Conservation (phyloP, 2,888 invertebrate genomes). For the Drosophila birchii region DNA sequence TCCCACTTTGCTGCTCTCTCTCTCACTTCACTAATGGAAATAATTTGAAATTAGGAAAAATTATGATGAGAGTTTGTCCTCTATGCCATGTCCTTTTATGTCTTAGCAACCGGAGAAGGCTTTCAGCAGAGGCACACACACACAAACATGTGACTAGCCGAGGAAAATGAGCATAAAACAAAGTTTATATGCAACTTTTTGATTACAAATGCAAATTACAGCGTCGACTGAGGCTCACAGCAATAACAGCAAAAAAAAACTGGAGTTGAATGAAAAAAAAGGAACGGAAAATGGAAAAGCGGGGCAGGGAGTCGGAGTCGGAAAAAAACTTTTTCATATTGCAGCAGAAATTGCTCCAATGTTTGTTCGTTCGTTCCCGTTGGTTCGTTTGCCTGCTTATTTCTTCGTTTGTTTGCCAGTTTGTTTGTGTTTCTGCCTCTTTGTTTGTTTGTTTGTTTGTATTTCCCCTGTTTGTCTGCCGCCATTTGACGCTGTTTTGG, state of each 20-base stretch:
- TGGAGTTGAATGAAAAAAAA: conserved; percentile 6
- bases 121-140: conserved; percentile 13
- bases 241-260: conserved; percentile 15
- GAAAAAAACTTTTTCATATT: conserved; percentile 62
- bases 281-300: conserved; percentile 15
- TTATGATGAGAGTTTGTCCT: conserved; percentile 44
- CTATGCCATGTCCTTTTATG: conserved; percentile 53
- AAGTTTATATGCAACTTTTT: conserved; percentile 79
- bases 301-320: conserved; percentile 3
- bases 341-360: conserved; percentile 71
- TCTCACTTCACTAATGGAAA: conserved; percentile 33
- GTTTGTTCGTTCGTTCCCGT: conserved; percentile 65
- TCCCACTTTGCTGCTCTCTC: not conserved
- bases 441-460: conserved; percentile 26
- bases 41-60: conserved; percentile 46
- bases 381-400: conserved; percentile 39
- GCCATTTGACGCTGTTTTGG: conserved; percentile 70
- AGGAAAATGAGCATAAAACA: conserved; percentile 65
- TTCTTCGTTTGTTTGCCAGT: conserved; percentile 36
- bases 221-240: conserved; percentile 49
- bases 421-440: conserved; percentile 30
- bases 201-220: conserved; percentile 80
- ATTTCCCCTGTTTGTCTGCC: conserved; percentile 40
- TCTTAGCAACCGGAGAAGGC: conserved; percentile 45
- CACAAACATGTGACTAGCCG: conserved; percentile 30